Evolutionary conservation across 1,140 invertebrate genomes (phyloP), one percentile per base, ranked within the genome.

Genomic region (Phenacoccus solenopsis): DNA sequence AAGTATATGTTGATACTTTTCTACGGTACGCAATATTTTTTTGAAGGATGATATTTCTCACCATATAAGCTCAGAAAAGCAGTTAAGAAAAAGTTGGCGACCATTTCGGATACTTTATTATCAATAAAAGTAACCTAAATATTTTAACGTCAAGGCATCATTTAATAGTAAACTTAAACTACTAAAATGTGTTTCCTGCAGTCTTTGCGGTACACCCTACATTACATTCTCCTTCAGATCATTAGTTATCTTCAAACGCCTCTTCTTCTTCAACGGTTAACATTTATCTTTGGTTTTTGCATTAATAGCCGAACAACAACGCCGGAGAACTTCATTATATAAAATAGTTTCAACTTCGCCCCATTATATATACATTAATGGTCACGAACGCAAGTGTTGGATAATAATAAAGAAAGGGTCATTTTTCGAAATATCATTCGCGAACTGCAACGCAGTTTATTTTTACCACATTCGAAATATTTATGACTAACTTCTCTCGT

Each of bases 211-310:
- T 64, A 20, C 20, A 64, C 59, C 59, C 59, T 27, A 64, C 59
- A 64, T 64, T 64, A 64, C 59, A 64, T 64, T 64, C 59, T 64
- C 59, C 59, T 64, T 64, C 25, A 64, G 59, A 64, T 64, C 59
- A 64, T 64, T 64, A 64, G 59, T 64, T 64, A 64, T 64, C 59
- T 64, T 64, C 59, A 64, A 64, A 24, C 25, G 59, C 21, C 59
- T 64, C 59, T 22, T 27, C 59, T 25, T 64, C 25, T 64, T 27
- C 22, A 64, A 27, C 59, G 21, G 25, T 22, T 20, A 25, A 64
- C 59, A 64, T 64, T 64, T 64, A 64, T 64, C 59, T 64, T 64
- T 64, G 59, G 59, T 64, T 64, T 64, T 64, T 64, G 59, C 59
- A 64, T 64, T 64, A 64, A 64, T 64, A 64, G 59, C 25, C 22